Conservation (phyloP, 2,113 vertebrate genomes). For the Phalacrocorax aristotelis region DNA sequence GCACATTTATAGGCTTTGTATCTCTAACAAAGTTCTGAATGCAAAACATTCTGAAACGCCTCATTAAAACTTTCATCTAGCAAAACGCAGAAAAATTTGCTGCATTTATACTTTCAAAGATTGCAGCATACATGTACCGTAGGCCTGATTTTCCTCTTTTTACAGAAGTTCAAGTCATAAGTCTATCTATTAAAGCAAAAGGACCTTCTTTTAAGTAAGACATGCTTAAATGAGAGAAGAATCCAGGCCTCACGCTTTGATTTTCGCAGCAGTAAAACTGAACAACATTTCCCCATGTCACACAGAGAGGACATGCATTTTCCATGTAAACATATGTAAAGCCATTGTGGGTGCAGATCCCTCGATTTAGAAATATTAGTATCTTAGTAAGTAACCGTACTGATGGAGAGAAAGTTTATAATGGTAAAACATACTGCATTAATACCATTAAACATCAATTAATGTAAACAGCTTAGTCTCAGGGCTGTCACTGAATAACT, state of each 20-base stretch:
- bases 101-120: not conserved
- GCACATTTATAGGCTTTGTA: not conserved
- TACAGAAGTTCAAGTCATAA: not conserved
- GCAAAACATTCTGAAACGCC: not conserved
- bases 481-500: conserved; percentile 53
- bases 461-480: conserved; percentile 58
- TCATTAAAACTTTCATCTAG: not conserved
- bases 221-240: not conserved
- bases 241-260: not conserved
- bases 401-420: conserved; percentile 49
- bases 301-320: not conserved
- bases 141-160: not conserved
- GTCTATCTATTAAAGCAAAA: not conserved
- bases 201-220: not conserved
- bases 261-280: not conserved
- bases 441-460: conserved; percentile 65
- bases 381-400: conserved; percentile 2
- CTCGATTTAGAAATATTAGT: conserved; percentile 16
- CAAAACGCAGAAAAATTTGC: not conserved
- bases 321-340: not conserved
- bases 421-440: conserved; percentile 40
- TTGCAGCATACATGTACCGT: not conserved
- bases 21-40: not conserved
- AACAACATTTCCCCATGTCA: not conserved
- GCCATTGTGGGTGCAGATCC: not conserved